Base-by-base conservation (phyloP, 1,140 invertebrate genomes). In the Holcopasites calliopsidis region DNA sequence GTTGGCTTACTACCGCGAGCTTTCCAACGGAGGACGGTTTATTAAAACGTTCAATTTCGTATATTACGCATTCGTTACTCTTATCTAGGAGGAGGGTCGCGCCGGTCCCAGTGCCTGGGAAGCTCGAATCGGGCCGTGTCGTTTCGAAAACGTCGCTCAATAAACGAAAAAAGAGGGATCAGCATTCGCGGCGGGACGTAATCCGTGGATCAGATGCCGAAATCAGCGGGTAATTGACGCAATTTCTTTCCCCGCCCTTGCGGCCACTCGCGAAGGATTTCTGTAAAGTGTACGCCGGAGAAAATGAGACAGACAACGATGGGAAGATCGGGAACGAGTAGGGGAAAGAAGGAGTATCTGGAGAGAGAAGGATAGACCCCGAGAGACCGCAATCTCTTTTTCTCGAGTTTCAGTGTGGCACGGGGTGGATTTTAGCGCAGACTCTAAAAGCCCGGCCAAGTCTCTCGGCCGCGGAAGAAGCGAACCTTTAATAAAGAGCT, bases 221-320 rank as follows among this genome's bases (percentile, higher is more conserved):
- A 91, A 91, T 90, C 89, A 89, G 86, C 88, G 87, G 87, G 87
- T 91, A 91, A 91, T 91, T 91, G 90, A 90, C 88, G 90, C 89
- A 87, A 90, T 90, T 90, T 89, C 87, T 88, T 81, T 81, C 81
- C 52, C 68, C 76, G 44, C 28, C 21, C 8, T 2, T 11, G 10
- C 7, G n/a, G 47, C 49, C 68, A 35, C 13, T n/a, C 21, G 11
- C 44, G 54, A 21, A 76, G 76, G 55, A 83, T 83, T 57, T 60
- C 57, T 42, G 4, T 42, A 28, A 26, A 21, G 44, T 23, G 65
- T 47, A 50, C 58, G 76, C 11, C 26, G 28, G 61, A 31, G 64
- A 23, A 31, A 26, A 74, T 58, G 57, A 52, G 28, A 64, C 28
- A 57, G 66, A 78, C 23, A 47, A 57, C 61, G 23, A 3, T 8